Conservation (phyloP, 2,888 invertebrate genomes). For the Mantis religiosa region DNA sequence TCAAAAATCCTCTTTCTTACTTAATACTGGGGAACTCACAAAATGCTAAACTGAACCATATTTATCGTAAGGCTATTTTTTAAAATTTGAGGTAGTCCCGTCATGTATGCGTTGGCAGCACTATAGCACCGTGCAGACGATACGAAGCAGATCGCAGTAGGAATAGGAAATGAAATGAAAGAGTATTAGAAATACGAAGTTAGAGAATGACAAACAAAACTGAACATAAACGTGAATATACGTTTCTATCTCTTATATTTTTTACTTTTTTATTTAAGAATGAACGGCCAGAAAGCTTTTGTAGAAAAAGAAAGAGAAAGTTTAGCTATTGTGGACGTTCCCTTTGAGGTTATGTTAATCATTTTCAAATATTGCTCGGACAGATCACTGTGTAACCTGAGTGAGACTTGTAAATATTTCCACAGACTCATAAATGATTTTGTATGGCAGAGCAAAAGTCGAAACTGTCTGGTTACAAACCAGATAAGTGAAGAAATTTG, state of each 20-base stretch:
- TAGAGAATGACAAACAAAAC: not conserved
- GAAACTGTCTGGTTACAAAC: constrained; percentile 41
- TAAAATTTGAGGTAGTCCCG: too few relatives aligned
- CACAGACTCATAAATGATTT: constrained; percentile 46
- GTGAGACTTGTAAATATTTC: constrained; percentile 48
- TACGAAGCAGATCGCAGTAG: too few relatives aligned
- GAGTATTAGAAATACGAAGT: not conserved
- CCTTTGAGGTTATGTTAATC: constrained; percentile 48
- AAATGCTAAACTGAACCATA: too few relatives aligned
- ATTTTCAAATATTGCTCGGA: constrained; percentile 52
- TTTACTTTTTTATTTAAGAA: not conserved
- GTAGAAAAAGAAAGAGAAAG: constrained; percentile 9
- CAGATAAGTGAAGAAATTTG: constrained; percentile 34
- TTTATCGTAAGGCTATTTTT: too few relatives aligned
- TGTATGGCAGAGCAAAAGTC: constrained; percentile 42
- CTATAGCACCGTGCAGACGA: too few relatives aligned
- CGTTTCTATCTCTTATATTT: not conserved
- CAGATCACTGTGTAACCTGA: constrained; percentile 39
- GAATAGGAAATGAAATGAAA: not conserved
- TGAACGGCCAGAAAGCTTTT: not conserved
- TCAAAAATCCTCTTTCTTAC: too few relatives aligned
- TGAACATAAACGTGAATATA: not conserved
- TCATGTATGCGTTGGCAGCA: too few relatives aligned
- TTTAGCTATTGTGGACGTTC: constrained; percentile 36
- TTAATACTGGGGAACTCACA: too few relatives aligned